Percentiles rank a stretch among this genome's conserved stretches.
Evolutionary conservation across 2,113 vertebrate genomes (phyloP).

Genomic region (Isurus oxyrinchus): DNA sequence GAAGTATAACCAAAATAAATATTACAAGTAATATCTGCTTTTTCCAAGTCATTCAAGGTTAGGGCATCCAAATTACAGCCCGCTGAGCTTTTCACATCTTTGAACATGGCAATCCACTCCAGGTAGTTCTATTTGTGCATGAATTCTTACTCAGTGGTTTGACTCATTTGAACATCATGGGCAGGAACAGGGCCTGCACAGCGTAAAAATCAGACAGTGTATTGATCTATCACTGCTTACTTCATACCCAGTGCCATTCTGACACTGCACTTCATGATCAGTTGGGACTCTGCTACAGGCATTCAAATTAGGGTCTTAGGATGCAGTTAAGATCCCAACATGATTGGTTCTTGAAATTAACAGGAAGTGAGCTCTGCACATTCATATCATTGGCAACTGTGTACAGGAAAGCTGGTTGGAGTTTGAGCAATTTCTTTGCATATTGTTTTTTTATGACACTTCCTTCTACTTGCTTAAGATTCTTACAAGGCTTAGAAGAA

Average conservation of each 20-base stretch:
- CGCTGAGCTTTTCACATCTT: not conserved
- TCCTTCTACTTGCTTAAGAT: not conserved
- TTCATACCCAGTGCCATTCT: not conserved
- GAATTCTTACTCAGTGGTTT: not conserved
- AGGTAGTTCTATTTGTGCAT: not conserved
- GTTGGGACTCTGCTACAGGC: not conserved
- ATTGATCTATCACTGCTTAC: not conserved
- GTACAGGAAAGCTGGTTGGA: not conserved
- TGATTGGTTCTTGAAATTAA: not conserved
- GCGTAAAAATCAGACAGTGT: not conserved
- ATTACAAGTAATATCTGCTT: not conserved
- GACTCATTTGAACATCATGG: not conserved
- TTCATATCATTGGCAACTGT: no score
- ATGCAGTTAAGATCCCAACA: not conserved
- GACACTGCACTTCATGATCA: not conserved
- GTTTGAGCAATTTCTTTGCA: not conserved
- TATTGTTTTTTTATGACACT: not conserved
- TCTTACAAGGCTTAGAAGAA: not conserved
- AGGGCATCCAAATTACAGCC: not conserved
- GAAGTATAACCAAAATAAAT: not conserved
- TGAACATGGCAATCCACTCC: not conserved
- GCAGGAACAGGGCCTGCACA: not conserved
- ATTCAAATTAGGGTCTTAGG: not conserved
- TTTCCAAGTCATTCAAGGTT: not conserved
- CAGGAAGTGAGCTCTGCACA: no score